These are phyloP conservation scores for Steatocranus sp. DNA, from an alignment of 2,797 vertebrate genomes.

Conservation along the genomic window DNA sequence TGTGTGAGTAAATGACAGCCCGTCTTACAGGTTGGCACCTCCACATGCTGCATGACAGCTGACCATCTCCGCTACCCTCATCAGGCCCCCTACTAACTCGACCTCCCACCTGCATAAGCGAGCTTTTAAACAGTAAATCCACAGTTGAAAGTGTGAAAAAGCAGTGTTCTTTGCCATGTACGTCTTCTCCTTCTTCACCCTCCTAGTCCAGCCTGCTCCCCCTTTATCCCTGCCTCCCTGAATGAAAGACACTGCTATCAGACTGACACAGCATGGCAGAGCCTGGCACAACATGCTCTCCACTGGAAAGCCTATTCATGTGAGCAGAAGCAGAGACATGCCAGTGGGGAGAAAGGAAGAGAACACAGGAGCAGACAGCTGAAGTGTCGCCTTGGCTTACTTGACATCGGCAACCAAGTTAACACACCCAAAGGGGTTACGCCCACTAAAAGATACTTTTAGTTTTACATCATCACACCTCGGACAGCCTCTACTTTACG, in stretches of 20 bases:
- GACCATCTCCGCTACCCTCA: constrained; percentile 13
- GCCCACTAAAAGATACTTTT: constrained; percentile 9
- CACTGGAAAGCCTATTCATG: constrained; percentile 26
- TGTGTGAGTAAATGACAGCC: constrained; percentile 29
- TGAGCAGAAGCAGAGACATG: constrained; percentile 26
- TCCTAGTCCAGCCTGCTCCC: not conserved
- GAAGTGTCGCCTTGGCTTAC: constrained; percentile 43
- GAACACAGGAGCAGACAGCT: constrained; percentile 56
- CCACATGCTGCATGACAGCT: not conserved
- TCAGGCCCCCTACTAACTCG: not conserved
- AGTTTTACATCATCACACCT: not conserved
- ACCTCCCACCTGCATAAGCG: not conserved
- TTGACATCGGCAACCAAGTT: constrained; percentile 39
- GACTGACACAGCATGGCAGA: constrained; percentile 26
- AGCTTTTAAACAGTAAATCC: not conserved
- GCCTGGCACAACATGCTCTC: constrained; percentile 52
- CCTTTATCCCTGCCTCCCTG: not conserved
- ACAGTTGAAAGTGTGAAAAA: not conserved
- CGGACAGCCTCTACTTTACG: not conserved
- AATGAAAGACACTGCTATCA: not conserved
- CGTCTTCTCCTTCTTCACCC: not conserved
- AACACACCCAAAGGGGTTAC: constrained; percentile 1
- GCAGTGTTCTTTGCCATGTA: not conserved
- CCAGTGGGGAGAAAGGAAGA: constrained; percentile 8
- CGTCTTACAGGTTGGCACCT: constrained; percentile 57